A percentile compares a stretch with the other conserved stretches of the same genome.
Evolutionary conservation across 2,113 vertebrate species (phyloP).

Genomic region (Taurulus bubalis): DNA sequence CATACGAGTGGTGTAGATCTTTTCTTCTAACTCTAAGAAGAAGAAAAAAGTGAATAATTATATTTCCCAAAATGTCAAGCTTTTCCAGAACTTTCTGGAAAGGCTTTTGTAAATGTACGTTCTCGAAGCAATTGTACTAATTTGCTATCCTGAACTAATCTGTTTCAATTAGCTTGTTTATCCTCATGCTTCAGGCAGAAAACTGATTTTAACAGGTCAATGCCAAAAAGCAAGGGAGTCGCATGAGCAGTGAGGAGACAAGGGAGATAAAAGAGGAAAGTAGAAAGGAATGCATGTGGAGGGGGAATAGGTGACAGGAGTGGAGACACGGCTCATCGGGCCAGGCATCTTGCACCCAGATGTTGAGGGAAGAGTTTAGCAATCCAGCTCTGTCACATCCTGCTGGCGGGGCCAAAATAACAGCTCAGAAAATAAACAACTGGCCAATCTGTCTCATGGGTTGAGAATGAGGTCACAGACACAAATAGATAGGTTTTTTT

Average conservation of each 20-base stretch:
- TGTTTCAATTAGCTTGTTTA: not conserved
- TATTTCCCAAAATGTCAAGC: not conserved
- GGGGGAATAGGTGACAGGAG: slow-evolving; percentile 33
- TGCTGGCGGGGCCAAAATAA: slow-evolving; percentile 18
- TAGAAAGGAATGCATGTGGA: slow-evolving; percentile 29
- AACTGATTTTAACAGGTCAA: not conserved
- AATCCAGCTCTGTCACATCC: slow-evolving; percentile 44
- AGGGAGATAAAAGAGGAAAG: slow-evolving; percentile 6
- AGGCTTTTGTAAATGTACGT: not conserved
- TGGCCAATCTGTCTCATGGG: slow-evolving; percentile 7
- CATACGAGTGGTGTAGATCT: not conserved
- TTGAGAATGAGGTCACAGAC: slow-evolving; percentile 32
- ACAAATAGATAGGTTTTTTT: slow-evolving; percentile 37
- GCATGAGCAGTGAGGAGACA: not conserved
- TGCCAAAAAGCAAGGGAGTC: not conserved
- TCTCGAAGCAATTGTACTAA: not conserved
- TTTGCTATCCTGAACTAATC: not conserved
- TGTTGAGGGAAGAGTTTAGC: slow-evolving; percentile 54
- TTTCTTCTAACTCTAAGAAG: not conserved
- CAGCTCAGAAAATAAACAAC: slow-evolving; percentile 52
- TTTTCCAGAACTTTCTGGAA: not conserved
- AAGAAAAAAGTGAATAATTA: not conserved
- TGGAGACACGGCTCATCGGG: slow-evolving; percentile 44
- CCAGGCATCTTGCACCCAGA: slow-evolving; percentile 71
- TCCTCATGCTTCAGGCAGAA: not conserved